Percentiles rank a stretch among this genome's conserved stretches.
phyloP scores from a whole-genome alignment of 1,140 invertebrate genomes.

The Tachypleus tridentatus region DNA sequence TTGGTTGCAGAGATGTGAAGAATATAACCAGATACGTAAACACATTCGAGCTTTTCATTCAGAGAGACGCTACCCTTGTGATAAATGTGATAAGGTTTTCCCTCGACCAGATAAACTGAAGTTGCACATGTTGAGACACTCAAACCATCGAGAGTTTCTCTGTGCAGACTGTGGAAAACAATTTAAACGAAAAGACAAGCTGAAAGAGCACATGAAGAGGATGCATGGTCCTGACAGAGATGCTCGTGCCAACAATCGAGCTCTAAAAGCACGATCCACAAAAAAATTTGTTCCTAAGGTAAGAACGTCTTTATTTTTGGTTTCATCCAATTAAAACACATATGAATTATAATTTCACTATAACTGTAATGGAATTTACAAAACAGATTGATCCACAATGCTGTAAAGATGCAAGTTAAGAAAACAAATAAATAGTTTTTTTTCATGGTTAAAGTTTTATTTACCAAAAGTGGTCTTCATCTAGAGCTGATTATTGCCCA shows the following conservation, averaged over 20 bases:
- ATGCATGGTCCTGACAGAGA: conserved; percentile 51
- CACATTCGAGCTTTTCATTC: conserved; percentile 63
- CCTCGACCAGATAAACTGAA: conserved; percentile 52
- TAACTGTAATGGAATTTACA: too few species aligned
- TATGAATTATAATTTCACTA: too few species aligned
- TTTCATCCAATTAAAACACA: not conserved
- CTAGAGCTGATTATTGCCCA: too few species aligned
- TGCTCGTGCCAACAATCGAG: conserved; percentile 26
- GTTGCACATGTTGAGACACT: conserved; percentile 61
- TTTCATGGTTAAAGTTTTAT: too few species aligned
- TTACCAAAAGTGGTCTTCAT: too few species aligned
- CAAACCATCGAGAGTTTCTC: conserved; percentile 61
- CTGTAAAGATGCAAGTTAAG: too few species aligned
- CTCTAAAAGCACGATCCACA: conserved; percentile 20
- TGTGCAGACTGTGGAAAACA: conserved; percentile 69
- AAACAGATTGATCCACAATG: too few species aligned
- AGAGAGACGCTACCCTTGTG: conserved; percentile 45
- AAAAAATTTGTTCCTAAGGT: conserved; percentile 49
- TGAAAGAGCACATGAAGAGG: conserved; percentile 62
- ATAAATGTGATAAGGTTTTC: conserved; percentile 32
- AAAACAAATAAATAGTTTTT: too few species aligned
- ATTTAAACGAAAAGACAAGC: conserved; percentile 76
- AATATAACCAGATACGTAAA: conserved; percentile 52
- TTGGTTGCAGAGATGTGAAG: conserved; percentile 39
- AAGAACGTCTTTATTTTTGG: conserved; percentile 7